These are phyloP conservation scores for Benitochromis conjunctus DNA, from an alignment of 2,113 vertebrate genomes.

Conservation along the genomic window DNA sequence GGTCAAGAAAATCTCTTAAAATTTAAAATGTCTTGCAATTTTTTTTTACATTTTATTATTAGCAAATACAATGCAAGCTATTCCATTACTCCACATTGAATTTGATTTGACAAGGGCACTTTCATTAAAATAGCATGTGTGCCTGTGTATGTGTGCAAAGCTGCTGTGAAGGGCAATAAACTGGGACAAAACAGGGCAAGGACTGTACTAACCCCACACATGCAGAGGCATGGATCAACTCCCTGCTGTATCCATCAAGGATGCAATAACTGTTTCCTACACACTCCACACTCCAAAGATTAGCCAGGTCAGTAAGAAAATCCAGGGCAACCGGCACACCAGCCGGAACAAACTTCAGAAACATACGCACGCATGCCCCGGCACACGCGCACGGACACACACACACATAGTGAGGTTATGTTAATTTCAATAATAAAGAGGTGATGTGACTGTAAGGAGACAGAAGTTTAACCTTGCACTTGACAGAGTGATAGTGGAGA, in stretches of 20 bases:
- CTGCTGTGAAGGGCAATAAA: slow-evolving; percentile 66
- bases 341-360: not conserved
- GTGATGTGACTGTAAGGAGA: not conserved
- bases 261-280: slow-evolving; percentile 51
- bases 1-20: not conserved
- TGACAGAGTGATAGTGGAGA: not conserved
- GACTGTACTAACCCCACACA: slow-evolving; percentile 36
- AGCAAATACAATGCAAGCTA: not conserved
- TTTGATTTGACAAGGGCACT: not conserved
- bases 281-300: slow-evolving; percentile 59
- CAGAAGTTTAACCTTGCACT: not conserved
- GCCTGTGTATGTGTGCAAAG: not conserved
- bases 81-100: not conserved
- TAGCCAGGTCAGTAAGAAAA: slow-evolving; percentile 65
- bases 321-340: slow-evolving; percentile 41
- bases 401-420: not conserved
- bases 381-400: not conserved
- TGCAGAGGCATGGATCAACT: slow-evolving; percentile 47
- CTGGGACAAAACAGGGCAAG: slow-evolving; percentile 52
- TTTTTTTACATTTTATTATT: not conserved
- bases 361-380: not conserved
- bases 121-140: not conserved
- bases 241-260: slow-evolving; percentile 61
- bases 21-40: not conserved
- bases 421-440: not conserved